Conservation (phyloP, 2,113 vertebrate genomes). For the Lamprotornis superbus region DNA sequence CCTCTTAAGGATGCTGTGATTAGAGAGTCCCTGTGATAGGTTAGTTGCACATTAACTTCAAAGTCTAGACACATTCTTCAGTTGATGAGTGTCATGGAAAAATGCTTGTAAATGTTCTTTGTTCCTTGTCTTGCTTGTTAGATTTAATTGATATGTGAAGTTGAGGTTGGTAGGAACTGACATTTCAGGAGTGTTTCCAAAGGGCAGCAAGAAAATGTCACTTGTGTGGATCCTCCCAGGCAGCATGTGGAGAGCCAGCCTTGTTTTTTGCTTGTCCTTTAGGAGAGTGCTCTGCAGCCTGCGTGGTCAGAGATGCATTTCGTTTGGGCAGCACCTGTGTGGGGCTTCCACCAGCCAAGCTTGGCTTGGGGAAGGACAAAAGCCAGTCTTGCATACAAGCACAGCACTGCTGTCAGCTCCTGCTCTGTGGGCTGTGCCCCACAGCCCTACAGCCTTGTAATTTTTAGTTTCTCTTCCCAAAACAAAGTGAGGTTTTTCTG, state of each 20-base stretch:
- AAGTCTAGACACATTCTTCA: not conserved
- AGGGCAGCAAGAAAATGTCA: not conserved
- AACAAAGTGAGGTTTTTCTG: not conserved
- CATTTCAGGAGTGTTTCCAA: not conserved
- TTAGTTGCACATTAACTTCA: not conserved
- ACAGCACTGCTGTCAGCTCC: not conserved
- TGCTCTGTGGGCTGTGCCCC: not conserved
- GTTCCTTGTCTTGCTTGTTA: not conserved
- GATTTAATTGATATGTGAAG: not conserved
- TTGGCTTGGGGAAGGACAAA: not conserved
- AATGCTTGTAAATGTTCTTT: not conserved
- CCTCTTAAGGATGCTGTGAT: not conserved
- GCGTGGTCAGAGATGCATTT: not conserved
- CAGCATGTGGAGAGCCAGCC: not conserved
- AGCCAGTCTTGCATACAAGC: not conserved
- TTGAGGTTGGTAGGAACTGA: not conserved
- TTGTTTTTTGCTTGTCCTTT: not conserved
- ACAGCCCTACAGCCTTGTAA: rapidly evolving
- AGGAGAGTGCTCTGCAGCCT: rapidly evolving
- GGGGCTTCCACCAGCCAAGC: not conserved
- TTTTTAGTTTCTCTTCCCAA: not conserved
- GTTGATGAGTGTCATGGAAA: not conserved
- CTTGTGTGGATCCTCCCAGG: not conserved
- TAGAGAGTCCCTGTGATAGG: not conserved
- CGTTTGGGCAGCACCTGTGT: not conserved